Base-by-base conservation (phyloP, 2,888 invertebrate species). In the Tetranychus piercei region DNA sequence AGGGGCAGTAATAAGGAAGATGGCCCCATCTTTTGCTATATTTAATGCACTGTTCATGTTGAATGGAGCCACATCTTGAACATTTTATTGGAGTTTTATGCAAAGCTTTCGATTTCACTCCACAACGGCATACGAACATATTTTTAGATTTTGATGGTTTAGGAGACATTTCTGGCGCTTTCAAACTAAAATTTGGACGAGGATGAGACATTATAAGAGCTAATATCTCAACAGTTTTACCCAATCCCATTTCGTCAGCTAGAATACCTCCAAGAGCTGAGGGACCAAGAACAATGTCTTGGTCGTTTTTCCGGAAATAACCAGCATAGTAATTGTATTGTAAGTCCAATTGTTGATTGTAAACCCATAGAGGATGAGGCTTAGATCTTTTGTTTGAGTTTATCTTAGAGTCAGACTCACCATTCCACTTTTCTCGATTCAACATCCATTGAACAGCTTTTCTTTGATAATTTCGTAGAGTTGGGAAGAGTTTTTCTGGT, bases 161-260 rank as follows among this genome's bases (percentile, higher is more conserved):
- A n/a, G 20, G 20, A 18, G 20, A 5, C 11, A 69, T n/a, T 71
- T 74, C 18, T 11, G 69, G 9, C 6, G 34, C 20, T 69, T 69
- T 11, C 18, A 23, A 11, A 20, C 7, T 9, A 69, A 11, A 23
- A 5, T 69, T 22, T 20, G 69, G 20, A 69, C 69, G 69, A 6
- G 82, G 85, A 81, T 89, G 84, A 3, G 84, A 81, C 73, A 90
- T 81, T 78, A 90, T 85, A 75, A 87, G 85, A 2, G 88, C 86
- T 64, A 90, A 80, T 15, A 90, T 86, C 82, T 90, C 90, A 0
- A 90, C 88, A 0, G 90, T 90, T 83, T 90, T 90, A 0, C 90
- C 90, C 43, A 90, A 82, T 0, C 90, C 90, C 90, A 90, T 90
- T 82, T 90, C 90, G 81, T 90, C 90, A 1, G 89, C 89, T 72